A percentile compares a stretch with the other conserved stretches of the same genome.
Evolutionary conservation across 2,113 vertebrate species (phyloP).

Genomic region (Heloderma charlesbogerti): DNA sequence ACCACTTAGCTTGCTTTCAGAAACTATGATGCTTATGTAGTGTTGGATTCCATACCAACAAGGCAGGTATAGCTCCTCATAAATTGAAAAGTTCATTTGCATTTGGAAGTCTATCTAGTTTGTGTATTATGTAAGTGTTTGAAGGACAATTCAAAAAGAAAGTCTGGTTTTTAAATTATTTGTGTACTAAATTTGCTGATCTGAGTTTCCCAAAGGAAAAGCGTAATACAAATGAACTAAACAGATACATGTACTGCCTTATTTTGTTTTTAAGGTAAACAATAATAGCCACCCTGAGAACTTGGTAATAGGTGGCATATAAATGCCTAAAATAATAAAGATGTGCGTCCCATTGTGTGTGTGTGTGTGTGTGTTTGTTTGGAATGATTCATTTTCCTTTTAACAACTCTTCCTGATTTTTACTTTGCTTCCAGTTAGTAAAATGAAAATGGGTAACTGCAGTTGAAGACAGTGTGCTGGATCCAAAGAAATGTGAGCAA

Average conservation of each 20-base stretch:
- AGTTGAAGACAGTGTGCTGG: background rate
- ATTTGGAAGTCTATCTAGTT: slow-evolving; percentile 13
- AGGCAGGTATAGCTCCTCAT: background rate
- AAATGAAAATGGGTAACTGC: background rate
- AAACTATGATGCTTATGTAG: background rate
- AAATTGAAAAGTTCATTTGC: slow-evolving; percentile 19
- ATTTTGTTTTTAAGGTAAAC: background rate
- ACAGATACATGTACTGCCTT: background rate
- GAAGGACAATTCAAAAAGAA: background rate
- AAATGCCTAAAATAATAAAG: background rate
- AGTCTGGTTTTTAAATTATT: background rate
- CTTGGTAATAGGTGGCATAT: background rate
- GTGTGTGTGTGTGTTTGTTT: background rate
- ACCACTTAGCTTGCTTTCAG: background rate
- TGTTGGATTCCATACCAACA: background rate
- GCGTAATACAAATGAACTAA: background rate
- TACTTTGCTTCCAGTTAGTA: slow-evolving; percentile 10
- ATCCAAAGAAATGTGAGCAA: background rate
- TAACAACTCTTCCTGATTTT: background rate
- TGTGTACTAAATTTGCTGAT: background rate
- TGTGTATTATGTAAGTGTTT: background rate
- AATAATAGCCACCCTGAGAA: background rate
- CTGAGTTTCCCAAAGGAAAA: background rate
- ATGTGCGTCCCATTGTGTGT: background rate
- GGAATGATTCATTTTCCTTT: background rate